Evolutionary conservation across 2,888 invertebrate genomes (phyloP).

Genomic region (Zootermopsis nevadensis): DNA sequence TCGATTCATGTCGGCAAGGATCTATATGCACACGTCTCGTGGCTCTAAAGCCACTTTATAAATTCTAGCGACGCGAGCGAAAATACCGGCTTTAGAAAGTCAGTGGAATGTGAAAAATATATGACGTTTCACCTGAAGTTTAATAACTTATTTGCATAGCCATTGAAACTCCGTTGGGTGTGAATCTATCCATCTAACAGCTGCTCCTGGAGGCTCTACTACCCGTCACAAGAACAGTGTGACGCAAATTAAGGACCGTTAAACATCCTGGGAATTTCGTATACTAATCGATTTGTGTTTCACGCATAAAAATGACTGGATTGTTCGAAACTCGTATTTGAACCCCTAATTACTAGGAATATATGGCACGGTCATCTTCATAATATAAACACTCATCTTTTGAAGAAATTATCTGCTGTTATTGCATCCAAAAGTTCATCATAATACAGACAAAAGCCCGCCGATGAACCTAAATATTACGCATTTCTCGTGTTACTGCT

Average conservation of each 20-base stretch:
- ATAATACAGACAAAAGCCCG: too few species aligned
- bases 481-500: too few species aligned
- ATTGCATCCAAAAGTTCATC: too few species aligned
- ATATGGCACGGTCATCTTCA: too few species aligned
- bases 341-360: too few species aligned
- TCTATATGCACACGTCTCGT: conserved; percentile 37
- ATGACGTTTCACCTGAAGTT: conserved; percentile 51
- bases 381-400: too few species aligned
- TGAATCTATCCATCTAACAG: not conserved
- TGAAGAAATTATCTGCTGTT: too few species aligned
- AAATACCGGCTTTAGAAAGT: conserved; percentile 31
- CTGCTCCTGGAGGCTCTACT: not conserved
- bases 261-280: too few species aligned
- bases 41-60: conserved; percentile 41
- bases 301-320: too few species aligned
- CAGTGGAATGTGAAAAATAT: conserved; percentile 49
- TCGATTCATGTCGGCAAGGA: conserved; percentile 16
- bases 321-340: too few species aligned
- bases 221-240: not conserved
- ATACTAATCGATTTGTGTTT: too few species aligned
- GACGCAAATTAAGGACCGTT: not conserved
- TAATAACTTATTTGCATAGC: conserved; percentile 51
- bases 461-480: too few species aligned
- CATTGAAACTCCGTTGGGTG: conserved; percentile 37
- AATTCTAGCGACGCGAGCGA: conserved; percentile 14